Evolutionary conservation across 2,113 vertebrate species (phyloP).

Genomic region (Oreocharis arfaki): DNA sequence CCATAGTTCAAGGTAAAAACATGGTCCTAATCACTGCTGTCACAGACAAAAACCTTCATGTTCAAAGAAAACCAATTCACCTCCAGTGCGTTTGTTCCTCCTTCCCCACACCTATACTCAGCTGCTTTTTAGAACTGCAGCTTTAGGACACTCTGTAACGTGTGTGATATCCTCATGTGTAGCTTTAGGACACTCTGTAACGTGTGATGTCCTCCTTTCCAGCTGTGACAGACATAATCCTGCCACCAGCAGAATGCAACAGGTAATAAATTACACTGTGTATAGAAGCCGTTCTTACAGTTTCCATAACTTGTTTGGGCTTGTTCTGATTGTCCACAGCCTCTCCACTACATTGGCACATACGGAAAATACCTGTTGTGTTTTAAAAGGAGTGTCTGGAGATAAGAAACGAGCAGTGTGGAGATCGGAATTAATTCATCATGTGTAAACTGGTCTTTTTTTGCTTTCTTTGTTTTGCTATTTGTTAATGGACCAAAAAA

Average conservation of each 20-base stretch:
- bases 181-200: neutral
- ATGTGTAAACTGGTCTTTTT: neutral
- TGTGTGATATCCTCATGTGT: neutral
- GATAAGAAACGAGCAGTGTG: neutral
- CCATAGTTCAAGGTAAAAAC: neutral
- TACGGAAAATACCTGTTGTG: neutral
- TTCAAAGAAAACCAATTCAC: neutral
- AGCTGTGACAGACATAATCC: neutral
- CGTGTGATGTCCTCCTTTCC: neutral
- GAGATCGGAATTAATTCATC: neutral
- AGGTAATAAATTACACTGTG: neutral
- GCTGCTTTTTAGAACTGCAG: neutral
- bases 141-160: neutral
- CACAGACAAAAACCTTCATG: neutral
- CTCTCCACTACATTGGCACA: neutral
- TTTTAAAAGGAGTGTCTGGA: neutral
- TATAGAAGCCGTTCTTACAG: neutral
- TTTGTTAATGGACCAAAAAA: neutral
- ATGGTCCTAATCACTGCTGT: neutral
- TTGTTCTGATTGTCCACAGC: neutral
- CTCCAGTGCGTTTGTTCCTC: neutral
- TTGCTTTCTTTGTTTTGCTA: neutral
- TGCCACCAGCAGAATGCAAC: slow-evolving; percentile 5
- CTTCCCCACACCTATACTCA: neutral
- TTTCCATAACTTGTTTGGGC: neutral